phyloP scores from a whole-genome alignment of 1,140 invertebrate species.

The Macrobrachium rosenbergii region DNA sequence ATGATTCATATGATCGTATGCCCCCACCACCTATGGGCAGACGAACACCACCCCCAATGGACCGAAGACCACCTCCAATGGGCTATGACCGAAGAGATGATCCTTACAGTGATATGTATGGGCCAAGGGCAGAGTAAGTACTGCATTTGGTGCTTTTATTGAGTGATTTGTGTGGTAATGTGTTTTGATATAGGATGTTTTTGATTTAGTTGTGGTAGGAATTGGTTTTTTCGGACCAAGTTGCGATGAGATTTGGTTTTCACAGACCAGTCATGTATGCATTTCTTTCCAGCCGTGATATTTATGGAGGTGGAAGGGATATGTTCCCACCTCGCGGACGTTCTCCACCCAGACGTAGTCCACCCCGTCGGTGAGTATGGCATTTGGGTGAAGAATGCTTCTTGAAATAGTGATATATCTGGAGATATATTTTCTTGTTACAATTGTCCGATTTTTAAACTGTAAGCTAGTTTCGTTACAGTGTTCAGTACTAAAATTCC shows the following conservation, averaged over 20 bases:
- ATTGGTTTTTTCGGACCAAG: too few relatives aligned
- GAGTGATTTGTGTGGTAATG: not conserved
- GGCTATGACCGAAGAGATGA: constrained; percentile 57
- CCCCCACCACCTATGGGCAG: constrained; percentile 58
- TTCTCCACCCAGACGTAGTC: constrained; percentile 51
- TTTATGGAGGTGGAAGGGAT: constrained; percentile 53
- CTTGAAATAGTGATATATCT: not conserved
- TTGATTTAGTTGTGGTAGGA: not conserved
- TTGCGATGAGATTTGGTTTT: too few relatives aligned
- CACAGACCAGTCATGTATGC: not conserved
- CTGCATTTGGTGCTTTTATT: not conserved
- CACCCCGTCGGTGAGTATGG: constrained; percentile 57
- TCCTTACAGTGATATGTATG: constrained; percentile 61
- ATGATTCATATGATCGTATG: constrained; percentile 63
- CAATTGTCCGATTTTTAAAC: too few relatives aligned
- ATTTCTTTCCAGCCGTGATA: constrained; percentile 42
- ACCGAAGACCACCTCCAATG: constrained; percentile 57
- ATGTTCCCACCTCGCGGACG: constrained; percentile 55
- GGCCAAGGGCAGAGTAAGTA: constrained; percentile 53
- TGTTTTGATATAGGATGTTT: not conserved
- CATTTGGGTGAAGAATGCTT: not conserved
- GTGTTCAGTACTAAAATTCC: too few relatives aligned
- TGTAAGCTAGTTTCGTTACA: too few relatives aligned
- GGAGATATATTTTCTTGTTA: not conserved
- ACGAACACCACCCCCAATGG: constrained; percentile 57